Percentiles rank a stretch among this genome's conserved stretches.
Evolutionary conservation across 2,113 vertebrate species (phyloP).

Genomic region (Caranx ignobilis): DNA sequence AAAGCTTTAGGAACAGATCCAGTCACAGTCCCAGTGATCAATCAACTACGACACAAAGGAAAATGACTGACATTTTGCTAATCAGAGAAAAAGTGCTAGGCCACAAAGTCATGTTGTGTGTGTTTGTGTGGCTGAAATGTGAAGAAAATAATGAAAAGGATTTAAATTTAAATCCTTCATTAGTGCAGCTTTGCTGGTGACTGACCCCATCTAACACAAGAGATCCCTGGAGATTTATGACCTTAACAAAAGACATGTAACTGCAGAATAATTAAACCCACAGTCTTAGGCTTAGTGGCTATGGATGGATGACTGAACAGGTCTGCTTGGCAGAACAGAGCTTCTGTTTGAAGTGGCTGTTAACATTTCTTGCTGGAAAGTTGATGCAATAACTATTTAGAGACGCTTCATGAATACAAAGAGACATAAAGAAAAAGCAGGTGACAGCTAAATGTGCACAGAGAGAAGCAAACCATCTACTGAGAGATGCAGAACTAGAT

Average conservation of each 20-base stretch:
- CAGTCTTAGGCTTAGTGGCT: neutral
- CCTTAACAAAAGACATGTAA: conserved; percentile 25
- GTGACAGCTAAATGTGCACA: neutral
- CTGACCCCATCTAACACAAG: conserved; percentile 22
- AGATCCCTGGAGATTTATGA: conserved; percentile 18
- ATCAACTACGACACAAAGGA: conserved; percentile 55
- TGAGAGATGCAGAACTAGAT: neutral
- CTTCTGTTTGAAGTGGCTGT: neutral
- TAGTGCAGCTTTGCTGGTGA: conserved; percentile 19
- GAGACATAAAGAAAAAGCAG: neutral
- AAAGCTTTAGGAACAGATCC: conserved; percentile 46
- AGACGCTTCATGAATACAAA: neutral
- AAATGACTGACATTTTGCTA: conserved; percentile 31
- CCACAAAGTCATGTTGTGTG: conserved; percentile 25
- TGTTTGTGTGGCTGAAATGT: neutral
- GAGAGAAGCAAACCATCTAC: neutral
- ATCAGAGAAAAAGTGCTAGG: conserved; percentile 13
- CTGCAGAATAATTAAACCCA: conserved; percentile 22
- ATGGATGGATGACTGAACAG: neutral
- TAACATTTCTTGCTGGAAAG: neutral
- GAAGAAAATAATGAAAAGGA: conserved; percentile 18
- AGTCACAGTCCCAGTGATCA: conserved; percentile 47
- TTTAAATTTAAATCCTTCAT: conserved; percentile 6
- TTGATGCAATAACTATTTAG: neutral
- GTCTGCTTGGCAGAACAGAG: neutral